Evolutionary conservation across 2,797 vertebrate genomes (phyloP).

Genomic region (Crossoptilon crossoptilon): DNA sequence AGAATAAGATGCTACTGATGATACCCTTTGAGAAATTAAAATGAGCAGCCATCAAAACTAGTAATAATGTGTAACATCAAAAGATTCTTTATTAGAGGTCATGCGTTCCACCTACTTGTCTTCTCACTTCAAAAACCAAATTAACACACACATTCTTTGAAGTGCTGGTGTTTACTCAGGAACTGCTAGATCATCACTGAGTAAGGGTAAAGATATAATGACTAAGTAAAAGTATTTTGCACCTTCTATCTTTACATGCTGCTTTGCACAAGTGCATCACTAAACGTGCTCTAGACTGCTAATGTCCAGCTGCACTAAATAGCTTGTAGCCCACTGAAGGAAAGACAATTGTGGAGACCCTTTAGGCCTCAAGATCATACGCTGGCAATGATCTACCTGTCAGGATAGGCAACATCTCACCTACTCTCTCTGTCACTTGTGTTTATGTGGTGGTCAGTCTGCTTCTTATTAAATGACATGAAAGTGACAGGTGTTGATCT

Average conservation of each 20-base stretch:
- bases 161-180: constrained; percentile 4
- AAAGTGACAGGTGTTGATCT: neutral
- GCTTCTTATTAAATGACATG: neutral
- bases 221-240: constrained; percentile 4
- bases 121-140: constrained; percentile 46
- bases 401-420: neutral
- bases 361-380: neutral
- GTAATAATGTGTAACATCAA: constrained; percentile 21
- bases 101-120: neutral
- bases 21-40: constrained; percentile 23
- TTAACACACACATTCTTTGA: constrained; percentile 42
- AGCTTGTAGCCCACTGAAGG: neutral
- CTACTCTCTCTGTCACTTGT: neutral
- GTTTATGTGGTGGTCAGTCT: neutral
- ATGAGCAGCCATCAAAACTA: neutral
- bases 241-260: neutral
- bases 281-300: neutral
- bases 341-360: neutral
- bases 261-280: neutral
- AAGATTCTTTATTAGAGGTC: constrained; percentile 18
- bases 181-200: neutral
- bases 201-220: constrained; percentile 19
- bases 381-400: neutral
- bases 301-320: neutral
- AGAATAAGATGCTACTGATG: neutral